Evolutionary conservation across 2,113 vertebrate species (phyloP).

Genomic region (Neolamprologus devosi): DNA sequence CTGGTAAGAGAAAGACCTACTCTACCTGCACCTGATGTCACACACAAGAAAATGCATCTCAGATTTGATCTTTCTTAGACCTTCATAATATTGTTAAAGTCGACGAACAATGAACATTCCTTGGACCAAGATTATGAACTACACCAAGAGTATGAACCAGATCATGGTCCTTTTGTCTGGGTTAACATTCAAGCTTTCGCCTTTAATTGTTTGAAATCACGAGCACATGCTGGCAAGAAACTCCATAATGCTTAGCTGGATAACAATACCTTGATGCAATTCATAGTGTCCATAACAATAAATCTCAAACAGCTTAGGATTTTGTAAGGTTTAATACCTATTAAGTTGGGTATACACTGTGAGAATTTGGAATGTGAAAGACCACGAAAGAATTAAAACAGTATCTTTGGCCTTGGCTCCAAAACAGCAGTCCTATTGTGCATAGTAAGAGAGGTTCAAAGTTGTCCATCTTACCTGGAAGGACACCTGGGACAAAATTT

Average conservation of each 20-base stretch:
- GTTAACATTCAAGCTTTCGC: background rate
- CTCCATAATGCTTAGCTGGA: background rate
- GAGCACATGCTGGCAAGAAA: background rate
- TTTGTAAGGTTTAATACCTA: background rate
- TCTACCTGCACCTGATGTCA: background rate
- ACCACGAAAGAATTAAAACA: background rate
- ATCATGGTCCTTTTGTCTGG: background rate
- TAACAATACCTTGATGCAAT: background rate
- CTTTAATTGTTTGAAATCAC: background rate
- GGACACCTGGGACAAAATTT: background rate
- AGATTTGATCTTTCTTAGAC: background rate
- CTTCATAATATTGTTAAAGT: background rate
- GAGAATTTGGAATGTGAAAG: background rate
- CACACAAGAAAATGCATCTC: background rate
- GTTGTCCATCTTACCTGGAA: background rate
- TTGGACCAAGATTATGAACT: background rate
- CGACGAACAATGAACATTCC: background rate
- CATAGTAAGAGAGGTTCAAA: background rate
- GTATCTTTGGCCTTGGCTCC: background rate
- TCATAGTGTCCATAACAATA: background rate
- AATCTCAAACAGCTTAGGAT: background rate
- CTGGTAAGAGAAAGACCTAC: slow-evolving; percentile 36
- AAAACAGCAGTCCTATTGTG: background rate
- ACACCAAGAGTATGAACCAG: background rate
- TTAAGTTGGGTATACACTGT: background rate